phyloP scores from a whole-genome alignment of 2,888 invertebrate genomes.

The Xylota sylvarum region DNA sequence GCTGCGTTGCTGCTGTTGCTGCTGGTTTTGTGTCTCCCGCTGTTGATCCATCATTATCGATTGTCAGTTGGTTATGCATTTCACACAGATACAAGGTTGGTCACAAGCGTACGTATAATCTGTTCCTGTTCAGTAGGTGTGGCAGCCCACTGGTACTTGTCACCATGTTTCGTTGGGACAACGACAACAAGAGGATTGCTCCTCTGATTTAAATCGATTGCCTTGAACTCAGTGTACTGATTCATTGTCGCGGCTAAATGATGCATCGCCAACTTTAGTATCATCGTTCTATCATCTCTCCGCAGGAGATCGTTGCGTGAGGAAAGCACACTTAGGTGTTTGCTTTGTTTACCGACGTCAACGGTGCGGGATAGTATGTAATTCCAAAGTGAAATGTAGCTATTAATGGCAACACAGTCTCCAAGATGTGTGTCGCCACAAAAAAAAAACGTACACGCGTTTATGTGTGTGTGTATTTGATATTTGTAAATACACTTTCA shows the following conservation, averaged over 20 bases:
- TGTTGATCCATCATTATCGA: slow-evolving; percentile 71
- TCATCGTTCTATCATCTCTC: slow-evolving; percentile 70
- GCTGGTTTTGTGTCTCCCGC: slow-evolving; percentile 66
- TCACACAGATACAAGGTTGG: slow-evolving; percentile 56
- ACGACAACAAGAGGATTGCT: slow-evolving; percentile 4
- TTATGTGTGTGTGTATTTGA: slow-evolving; percentile 24
- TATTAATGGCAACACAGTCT: slow-evolving; percentile 49
- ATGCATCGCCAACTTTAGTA: slow-evolving; percentile 50
- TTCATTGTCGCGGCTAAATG: slow-evolving; percentile 57
- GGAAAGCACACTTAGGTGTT: slow-evolving; percentile 3
- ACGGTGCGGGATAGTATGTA: slow-evolving; percentile 13
- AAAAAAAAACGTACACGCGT: slow-evolving; percentile 1
- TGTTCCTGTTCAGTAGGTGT: slow-evolving; percentile 53
- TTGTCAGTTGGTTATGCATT: slow-evolving; percentile 70
- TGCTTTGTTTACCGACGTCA: too few species aligned
- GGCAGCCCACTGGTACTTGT: slow-evolving; percentile 59
- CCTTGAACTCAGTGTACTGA: slow-evolving; percentile 10
- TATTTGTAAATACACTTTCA: slow-evolving; percentile 65
- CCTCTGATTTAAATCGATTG: slow-evolving; percentile 39
- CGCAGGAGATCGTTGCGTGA: slow-evolving; percentile 37
- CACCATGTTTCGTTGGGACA: slow-evolving; percentile 43
- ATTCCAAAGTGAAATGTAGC: slow-evolving; percentile 65
- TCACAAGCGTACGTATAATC: slow-evolving; percentile 39
- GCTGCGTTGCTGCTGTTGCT: slow-evolving; percentile 73
- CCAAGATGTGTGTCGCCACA: slow-evolving; percentile 60